These are phyloP conservation scores for Tychaedon coryphoeus DNA, from an alignment of 2,113 vertebrate species.

Conservation along the genomic window DNA sequence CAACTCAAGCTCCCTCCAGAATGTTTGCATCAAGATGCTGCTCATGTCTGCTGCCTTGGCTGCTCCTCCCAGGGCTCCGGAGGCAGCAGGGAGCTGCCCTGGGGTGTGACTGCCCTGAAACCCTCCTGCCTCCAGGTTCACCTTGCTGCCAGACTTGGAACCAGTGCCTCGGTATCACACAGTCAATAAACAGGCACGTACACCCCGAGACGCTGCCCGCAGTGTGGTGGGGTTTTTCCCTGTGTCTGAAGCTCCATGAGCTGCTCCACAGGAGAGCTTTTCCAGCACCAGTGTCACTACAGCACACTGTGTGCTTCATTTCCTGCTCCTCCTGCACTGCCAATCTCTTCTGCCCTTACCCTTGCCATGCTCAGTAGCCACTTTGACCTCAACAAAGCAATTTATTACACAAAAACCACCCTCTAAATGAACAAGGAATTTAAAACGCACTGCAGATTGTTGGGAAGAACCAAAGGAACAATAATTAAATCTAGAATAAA, in stretches of 20 bases:
- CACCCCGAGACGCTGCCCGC: not conserved
- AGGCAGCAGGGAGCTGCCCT: not conserved
- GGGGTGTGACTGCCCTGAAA: not conserved
- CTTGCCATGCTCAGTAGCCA: not conserved
- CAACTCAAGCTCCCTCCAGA: not conserved
- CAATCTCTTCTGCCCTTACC: too few species aligned
- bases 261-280: not conserved
- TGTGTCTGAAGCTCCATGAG: not conserved
- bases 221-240: too few species aligned
- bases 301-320: not conserved
- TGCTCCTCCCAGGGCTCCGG: not conserved
- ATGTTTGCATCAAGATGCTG: not conserved
- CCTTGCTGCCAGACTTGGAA: not conserved
- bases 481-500: not conserved
- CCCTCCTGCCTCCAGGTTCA: not conserved
- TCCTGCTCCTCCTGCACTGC: not conserved
- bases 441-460: not conserved
- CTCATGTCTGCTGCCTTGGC: rapidly evolving
- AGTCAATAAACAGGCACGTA: not conserved
- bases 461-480: not conserved
- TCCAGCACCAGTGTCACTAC: not conserved
- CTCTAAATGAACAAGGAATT: not conserved
- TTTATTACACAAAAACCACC: not conserved
- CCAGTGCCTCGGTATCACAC: not conserved
- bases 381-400: not conserved